Percentiles rank a stretch among this genome's conserved stretches.
These are phyloP conservation scores for Latrodectus elegans DNA, from an alignment of 2,888 invertebrate species.

Conservation along the genomic window DNA sequence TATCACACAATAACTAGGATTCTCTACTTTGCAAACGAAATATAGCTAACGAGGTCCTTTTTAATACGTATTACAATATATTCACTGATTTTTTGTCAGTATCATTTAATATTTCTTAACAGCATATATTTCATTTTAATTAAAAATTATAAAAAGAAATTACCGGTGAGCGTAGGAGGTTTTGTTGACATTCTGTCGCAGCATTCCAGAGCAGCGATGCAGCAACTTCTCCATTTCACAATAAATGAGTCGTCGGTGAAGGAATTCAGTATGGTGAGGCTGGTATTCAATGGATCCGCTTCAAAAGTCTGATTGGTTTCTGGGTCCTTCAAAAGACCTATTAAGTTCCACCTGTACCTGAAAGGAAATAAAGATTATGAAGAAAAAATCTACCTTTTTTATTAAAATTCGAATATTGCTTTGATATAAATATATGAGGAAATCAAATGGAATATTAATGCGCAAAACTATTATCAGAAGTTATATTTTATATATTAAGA, in stretches of 20 bases:
- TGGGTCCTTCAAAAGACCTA: slow-evolving; percentile 14
- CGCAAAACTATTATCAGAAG: no score
- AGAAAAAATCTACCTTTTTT: not conserved
- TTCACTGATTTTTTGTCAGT: no score
- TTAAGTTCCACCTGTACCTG: slow-evolving; percentile 21
- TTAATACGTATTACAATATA: no score
- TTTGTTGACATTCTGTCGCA: slow-evolving; percentile 32
- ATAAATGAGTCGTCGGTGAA: slow-evolving; percentile 42
- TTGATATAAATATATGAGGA: no score
- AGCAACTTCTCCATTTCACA: slow-evolving; percentile 70
- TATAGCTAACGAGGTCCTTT: no score
- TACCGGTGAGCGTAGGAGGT: slow-evolving; percentile 15
- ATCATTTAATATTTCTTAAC: no score
- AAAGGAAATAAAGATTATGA: not conserved
- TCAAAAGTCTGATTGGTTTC: slow-evolving; percentile 21
- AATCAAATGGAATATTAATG: no score
- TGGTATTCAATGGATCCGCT: slow-evolving; percentile 29
- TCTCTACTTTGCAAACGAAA: no score
- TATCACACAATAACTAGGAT: no score
- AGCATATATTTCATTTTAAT: no score
- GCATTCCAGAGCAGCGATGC: slow-evolving; percentile 50
- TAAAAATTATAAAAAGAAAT: no score
- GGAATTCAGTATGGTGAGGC: slow-evolving; percentile 13
- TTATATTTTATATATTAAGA: no score
- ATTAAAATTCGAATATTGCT: not conserved